Conservation (phyloP, 2,113 vertebrate species). For the Oenanthe oenanthe region DNA sequence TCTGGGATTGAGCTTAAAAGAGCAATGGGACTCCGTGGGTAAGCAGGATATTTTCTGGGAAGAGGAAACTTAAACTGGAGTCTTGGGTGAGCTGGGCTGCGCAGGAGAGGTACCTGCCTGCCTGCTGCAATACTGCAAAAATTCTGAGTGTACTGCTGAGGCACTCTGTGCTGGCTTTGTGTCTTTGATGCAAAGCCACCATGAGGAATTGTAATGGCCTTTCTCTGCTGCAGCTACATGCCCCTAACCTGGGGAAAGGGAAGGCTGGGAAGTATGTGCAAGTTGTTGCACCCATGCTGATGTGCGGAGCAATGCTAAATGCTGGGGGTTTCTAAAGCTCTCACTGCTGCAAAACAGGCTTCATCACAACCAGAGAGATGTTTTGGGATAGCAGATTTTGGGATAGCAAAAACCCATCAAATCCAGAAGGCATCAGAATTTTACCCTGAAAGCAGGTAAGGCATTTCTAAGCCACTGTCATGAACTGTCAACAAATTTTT, state of each 20-base stretch:
- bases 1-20: neutral
- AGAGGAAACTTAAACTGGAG: neutral
- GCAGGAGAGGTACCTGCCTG: neutral
- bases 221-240: neutral
- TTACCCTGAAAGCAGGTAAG: neutral
- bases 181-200: neutral
- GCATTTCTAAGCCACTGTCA: neutral
- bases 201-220: neutral
- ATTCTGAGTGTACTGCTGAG: neutral
- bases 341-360: neutral
- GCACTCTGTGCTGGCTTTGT: neutral
- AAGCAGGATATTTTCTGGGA: rapidly evolving
- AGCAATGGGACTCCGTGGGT: rapidly evolving
- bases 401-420: neutral
- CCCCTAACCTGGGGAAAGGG: neutral
- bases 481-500: neutral
- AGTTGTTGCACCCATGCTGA: rapidly evolving
- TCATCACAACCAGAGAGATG: neutral
- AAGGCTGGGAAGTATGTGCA: rapidly evolving
- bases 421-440: neutral
- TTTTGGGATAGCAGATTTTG: neutral
- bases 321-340: neutral
- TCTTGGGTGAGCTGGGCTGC: neutral
- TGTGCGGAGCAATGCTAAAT: rapidly evolving
- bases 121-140: neutral